Percentiles rank a stretch among this genome's conserved stretches.
These are phyloP conservation scores for Peromyscus leucopus DNA, from an alignment of 2,113 vertebrate genomes.

Conservation along the genomic window DNA sequence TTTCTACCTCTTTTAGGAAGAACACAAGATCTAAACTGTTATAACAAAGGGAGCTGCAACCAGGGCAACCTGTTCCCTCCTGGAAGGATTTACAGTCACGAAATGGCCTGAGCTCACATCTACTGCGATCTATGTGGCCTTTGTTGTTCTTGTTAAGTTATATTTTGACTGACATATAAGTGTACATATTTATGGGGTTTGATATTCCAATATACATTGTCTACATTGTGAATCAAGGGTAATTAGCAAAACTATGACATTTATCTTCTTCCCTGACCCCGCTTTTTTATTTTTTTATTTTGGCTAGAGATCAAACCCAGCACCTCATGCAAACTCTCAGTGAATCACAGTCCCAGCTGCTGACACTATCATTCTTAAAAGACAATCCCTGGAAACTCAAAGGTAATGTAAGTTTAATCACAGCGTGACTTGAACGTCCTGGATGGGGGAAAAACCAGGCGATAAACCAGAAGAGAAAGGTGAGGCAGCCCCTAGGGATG, in stretches of 20 bases:
- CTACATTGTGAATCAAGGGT: not conserved
- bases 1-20: not conserved
- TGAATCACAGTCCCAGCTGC: not conserved
- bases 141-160: not conserved
- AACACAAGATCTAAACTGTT: not conserved
- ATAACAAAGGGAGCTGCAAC: not conserved
- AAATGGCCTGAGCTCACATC: not conserved
- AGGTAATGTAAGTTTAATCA: not conserved
- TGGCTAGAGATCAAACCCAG: not conserved
- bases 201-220: not conserved
- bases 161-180: not conserved
- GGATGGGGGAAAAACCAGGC: not conserved
- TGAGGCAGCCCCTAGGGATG: not conserved
- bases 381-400: not conserved
- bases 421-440: not conserved
- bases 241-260: not conserved
- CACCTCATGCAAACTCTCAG: not conserved
- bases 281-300: not conserved
- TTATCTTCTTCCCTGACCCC: not conserved
- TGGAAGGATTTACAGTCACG: not conserved
- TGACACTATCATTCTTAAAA: not conserved
- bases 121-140: not conserved
- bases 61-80: not conserved
- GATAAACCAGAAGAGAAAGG: not conserved
- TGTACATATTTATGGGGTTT: not conserved